Percentiles rank a stretch among this genome's conserved stretches.
These are phyloP conservation scores for Drosophila subquinaria DNA, from an alignment of 2,888 invertebrate species.

Conservation along the genomic window DNA sequence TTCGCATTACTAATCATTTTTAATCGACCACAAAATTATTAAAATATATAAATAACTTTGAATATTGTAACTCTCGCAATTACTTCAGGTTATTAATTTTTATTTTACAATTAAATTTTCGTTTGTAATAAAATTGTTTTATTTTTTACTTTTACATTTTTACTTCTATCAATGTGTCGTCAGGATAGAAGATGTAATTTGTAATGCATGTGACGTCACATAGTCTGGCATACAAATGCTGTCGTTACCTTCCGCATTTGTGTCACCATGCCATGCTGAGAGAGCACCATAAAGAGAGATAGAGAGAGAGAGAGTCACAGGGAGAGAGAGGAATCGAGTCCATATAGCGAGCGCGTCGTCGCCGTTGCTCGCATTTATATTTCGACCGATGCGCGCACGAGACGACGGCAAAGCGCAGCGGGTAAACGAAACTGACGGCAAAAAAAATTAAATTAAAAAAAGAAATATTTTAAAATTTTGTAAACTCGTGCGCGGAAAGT, in stretches of 20 bases:
- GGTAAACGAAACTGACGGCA: slow-evolving; percentile 38
- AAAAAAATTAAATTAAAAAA: slow-evolving; percentile 31
- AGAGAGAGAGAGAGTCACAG: slow-evolving; percentile 16
- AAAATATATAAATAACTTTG: neutral
- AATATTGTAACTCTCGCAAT: neutral
- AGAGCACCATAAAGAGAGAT: slow-evolving; percentile 3
- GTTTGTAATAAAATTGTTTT: neutral
- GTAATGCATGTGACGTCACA: slow-evolving; percentile 46
- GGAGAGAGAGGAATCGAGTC: slow-evolving; percentile 9
- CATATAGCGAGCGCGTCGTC: slow-evolving; percentile 53
- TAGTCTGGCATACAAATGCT: slow-evolving; percentile 10
- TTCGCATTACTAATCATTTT: neutral
- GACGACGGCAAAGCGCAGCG: slow-evolving; percentile 56
- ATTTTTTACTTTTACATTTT: neutral
- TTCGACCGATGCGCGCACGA: slow-evolving; percentile 59
- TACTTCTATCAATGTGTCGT: neutral
- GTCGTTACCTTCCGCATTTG: slow-evolving; percentile 40
- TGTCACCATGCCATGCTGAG: slow-evolving; percentile 29
- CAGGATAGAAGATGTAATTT: neutral
- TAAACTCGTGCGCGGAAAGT: slow-evolving; percentile 46
- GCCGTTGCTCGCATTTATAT: slow-evolving; percentile 58
- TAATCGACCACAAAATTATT: neutral
- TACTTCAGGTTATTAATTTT: neutral
- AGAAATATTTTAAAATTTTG: slow-evolving; percentile 39
- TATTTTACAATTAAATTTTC: neutral